Base-by-base conservation (phyloP, 1,140 invertebrate species). In the Hycleus cichorii region DNA sequence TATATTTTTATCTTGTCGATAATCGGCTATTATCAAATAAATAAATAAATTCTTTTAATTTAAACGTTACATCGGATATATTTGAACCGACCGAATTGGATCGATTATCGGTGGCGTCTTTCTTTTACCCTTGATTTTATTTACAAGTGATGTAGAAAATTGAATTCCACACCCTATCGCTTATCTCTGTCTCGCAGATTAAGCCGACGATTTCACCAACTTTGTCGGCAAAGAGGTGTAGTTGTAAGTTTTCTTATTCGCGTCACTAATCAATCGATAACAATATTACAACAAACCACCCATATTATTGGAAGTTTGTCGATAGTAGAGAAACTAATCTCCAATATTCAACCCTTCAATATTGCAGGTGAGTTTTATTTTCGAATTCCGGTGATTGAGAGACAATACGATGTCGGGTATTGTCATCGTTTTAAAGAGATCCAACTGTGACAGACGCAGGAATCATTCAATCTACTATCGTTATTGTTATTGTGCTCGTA, bases 141-240 rank as follows among this genome's bases (percentile, higher is more conserved):
- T 72, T 68, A 69, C 70, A 70, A 72, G 66, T 70, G 70, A 72
- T 72, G 70, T 71, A 71, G 70, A 72, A 72, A 72, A 72, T 72
- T 72, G 70, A 70, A 72, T 71, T 72, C 69, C 68, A 65, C 70
- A 63, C 67, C 67, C 69, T 63, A 50, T 50, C 42, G 26, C 47
- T 55, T 62, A 57, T 58, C 63, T 42, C 40, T 42, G 3, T 42
- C 9, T 42, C 10, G 11, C 40, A 42, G 40, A n/a, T 42, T 42
- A 9, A 1, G 1, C 18, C 18, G 18, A n/a, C 40, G 40, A n/a
- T 42, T 42, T 42, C 4, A 7, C 10, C 40, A 4, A n/a, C 11
- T 11, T 42, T 42, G 9, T 11, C 40, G 4, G 1, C 18, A 18
- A 18, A 65, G 7, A 32, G 32, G 32, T 32, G 32, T 32, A 68